Base-by-base conservation (phyloP, 2,888 invertebrate genomes). In the Acanthosepion pharaonis region DNA sequence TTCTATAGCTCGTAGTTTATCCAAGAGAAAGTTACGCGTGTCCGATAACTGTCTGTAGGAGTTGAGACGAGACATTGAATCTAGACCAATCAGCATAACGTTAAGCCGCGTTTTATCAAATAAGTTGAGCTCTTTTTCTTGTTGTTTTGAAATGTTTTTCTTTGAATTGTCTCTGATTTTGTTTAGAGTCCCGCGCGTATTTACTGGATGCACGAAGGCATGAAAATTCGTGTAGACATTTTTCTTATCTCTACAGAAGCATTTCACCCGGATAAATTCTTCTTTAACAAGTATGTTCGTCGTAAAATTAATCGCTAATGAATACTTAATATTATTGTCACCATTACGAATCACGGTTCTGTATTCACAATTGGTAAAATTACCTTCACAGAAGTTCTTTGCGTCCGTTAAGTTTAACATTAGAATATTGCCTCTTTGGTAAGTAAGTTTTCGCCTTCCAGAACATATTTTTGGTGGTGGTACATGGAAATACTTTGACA, bases 51-150 rank as follows among this genome's bases (percentile, higher is more conserved):
- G 98, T 94, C 99, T 98, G 95, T 98, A 98, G 96, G 99, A 98
- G 97, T 99, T 99, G 95, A 99, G 97, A 96, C 99, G 98, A 0
- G 99, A 99, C 51, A 99, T 98, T 28, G 98, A 98, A 97, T 99
- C 99, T 91, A 99, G 97, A 28, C 99, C 99, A 95, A 99, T 97
- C 64, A 99, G 98, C 95, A 99, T 98, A 0, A 99, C 98, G 96
- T 98, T 99, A 33, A 98, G 97, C 3, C 95, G 95, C 48, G 97
- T 96, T n/a, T 96, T 96, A 0, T 96, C 95, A 28, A 95, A 95
- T 53, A 95, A 94, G 25, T 94, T 94, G 0, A 15, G 8, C 0
- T 51, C 51, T 11, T 51, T 6, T 8, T 51, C 51, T 15, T 51
- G 51, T 8, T 8, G 6, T 51, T 51, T 51, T 51, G 15, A 51